Base-by-base conservation (phyloP, 1,140 invertebrate species). In the Dermatophagoides farinae region DNA sequence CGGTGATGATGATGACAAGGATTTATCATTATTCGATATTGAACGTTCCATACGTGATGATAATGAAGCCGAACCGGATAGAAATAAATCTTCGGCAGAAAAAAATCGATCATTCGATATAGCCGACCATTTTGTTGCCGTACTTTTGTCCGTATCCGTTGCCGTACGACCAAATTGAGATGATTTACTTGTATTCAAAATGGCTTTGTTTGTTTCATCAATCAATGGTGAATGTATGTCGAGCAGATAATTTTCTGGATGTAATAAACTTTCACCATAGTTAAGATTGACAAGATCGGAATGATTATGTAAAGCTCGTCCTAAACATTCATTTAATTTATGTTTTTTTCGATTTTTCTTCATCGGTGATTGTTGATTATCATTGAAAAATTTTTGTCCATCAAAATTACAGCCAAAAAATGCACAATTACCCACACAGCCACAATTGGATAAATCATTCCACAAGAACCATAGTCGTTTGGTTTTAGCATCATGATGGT, bases 391-490 rank as follows among this genome's bases (percentile, higher is more conserved):
- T 43, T 43, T 47, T 38, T 18, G 39, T 20, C 64, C 64, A 61
- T 62, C 64, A 60, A 67, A 67, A 65, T 75, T 76, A 18, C 67
- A 82, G 6, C 90, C 91, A 71, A 97, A 97, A 73, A 98, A 98
- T 16, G 76, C 75, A 69, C 88, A 96, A 0, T 90, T 90, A 2
- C 93, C 93, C 46, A 86, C 83, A 73, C 95, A 98, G 0, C 90
- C 92, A 72, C 95, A 97, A 65, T 83, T 85, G n/a, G 78, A 77
- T 9, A 75, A 80, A 64, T 75, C 14, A 0, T 82, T 79, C 91
- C 92, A 97, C 0, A 97, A 72, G 70, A 97, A 97, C 87, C 89
- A 93, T 10, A 98, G 74, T 62, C 88, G 77, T 71, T 88, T 90
- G 0, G 82, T 83, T 62, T 81, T 79, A 40, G 82, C 80, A 73